Conservation (phyloP, 2,113 vertebrate species). For the Pelusios castaneus region DNA sequence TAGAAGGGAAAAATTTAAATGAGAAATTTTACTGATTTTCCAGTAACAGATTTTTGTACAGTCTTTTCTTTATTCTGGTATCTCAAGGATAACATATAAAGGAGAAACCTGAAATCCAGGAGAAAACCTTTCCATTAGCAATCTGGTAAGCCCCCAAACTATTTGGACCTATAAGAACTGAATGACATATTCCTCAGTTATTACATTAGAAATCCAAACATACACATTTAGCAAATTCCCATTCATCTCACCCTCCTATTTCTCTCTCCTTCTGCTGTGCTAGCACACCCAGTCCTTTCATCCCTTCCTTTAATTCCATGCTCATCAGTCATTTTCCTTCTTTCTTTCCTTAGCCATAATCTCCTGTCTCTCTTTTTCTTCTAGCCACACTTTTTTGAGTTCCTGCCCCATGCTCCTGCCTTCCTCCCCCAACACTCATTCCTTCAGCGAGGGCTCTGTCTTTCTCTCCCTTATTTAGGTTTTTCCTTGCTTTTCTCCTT, state of each 20-base stretch:
- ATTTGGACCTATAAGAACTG: not conserved
- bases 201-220: not conserved
- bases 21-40: not conserved
- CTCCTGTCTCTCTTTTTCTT: not conserved
- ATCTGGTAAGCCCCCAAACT: not conserved
- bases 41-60: not conserved
- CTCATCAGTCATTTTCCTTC: not conserved
- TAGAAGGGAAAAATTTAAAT: not conserved
- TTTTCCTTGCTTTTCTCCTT: not conserved
- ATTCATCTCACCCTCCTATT: not conserved
- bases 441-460: not conserved
- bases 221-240: not conserved
- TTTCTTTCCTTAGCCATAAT: not conserved
- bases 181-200: not conserved
- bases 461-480: not conserved
- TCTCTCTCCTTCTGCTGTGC: not conserved
- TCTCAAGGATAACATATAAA: not conserved
- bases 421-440: not conserved
- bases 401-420: not conserved
- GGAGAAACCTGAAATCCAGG: not conserved
- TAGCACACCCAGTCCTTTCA: not conserved
- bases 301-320: not conserved
- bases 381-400: not conserved
- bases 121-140: not conserved
- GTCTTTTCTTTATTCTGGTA: not conserved